Conservation (phyloP, 1,140 invertebrate genomes). For the Lucilia cuprina region DNA sequence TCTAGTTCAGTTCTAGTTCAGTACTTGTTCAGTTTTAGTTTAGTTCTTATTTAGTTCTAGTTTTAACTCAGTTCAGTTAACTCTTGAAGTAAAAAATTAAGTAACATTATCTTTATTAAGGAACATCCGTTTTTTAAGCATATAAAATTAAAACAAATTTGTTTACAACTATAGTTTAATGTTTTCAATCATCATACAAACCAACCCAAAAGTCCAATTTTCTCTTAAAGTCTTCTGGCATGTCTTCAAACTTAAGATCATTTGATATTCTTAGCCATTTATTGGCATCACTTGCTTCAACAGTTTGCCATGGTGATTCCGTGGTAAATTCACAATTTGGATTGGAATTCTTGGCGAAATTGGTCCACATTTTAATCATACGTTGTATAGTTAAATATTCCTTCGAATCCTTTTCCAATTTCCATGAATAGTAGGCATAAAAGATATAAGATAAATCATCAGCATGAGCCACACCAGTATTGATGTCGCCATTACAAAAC, state of each 20-base stretch:
- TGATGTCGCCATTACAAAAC: conserved; percentile 41
- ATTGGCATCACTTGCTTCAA: neutral
- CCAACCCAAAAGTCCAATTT: neutral
- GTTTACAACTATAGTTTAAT: too few species aligned
- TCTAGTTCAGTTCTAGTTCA: too few species aligned
- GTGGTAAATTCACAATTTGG: conserved; percentile 49
- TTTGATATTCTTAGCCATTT: conserved; percentile 19
- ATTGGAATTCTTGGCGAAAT: conserved; percentile 61
- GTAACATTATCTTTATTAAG: too few species aligned
- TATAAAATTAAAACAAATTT: too few species aligned
- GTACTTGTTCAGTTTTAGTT: too few species aligned
- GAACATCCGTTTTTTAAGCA: too few species aligned
- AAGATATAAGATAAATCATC: conserved; percentile 74
- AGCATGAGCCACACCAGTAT: conserved; percentile 62
- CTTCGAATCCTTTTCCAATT: conserved; percentile 47
- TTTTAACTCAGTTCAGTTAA: too few species aligned
- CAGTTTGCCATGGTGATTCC: conserved; percentile 13
- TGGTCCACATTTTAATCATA: conserved; percentile 59
- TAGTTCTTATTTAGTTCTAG: too few species aligned
- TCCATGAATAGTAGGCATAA: conserved; percentile 58
- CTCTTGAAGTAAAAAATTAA: too few species aligned
- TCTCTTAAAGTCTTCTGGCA: conserved; percentile 44
- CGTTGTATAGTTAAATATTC: conserved; percentile 55
- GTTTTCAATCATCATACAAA: neutral
- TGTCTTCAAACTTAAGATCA: conserved; percentile 19